Conservation (phyloP, 1,140 invertebrate genomes). For the Cecropterus lyciades region DNA sequence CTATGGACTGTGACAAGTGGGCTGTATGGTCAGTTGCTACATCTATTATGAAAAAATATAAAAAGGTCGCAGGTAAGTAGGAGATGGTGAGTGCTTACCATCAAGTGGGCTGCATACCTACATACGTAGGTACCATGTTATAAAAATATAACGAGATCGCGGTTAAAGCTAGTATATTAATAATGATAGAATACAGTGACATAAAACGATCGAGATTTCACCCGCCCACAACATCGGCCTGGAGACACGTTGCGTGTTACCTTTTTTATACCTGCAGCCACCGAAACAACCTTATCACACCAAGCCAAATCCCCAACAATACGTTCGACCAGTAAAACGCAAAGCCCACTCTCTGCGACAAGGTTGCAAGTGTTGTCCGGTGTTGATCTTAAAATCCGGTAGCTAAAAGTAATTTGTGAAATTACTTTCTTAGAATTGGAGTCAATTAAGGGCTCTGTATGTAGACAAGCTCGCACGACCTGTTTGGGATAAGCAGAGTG, state of each 20-base stretch:
- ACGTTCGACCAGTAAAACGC: conserved; percentile 1
- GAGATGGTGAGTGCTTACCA: too few species aligned
- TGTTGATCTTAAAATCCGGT: conserved; percentile 76
- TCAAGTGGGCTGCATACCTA: too few species aligned
- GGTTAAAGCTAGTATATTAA: neutral
- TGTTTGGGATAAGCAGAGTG: conserved; percentile 48
- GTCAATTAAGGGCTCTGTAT: conserved; percentile 69
- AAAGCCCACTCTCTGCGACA: conserved; percentile 49
- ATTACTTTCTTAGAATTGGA: conserved; percentile 80
- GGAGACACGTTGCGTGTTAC: conserved; percentile 46
- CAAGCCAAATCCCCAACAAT: conserved; percentile 24
- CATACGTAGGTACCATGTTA: too few species aligned
- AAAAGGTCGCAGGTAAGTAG: too few species aligned
- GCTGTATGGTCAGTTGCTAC: too few species aligned
- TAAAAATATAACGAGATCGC: too few species aligned
- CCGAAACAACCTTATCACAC: conserved; percentile 56
- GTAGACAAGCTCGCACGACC: conserved; percentile 39
- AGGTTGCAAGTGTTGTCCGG: conserved; percentile 52
- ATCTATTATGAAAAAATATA: too few species aligned
- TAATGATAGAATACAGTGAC: conserved; percentile 5
- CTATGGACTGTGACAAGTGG: too few species aligned
- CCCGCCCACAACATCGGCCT: conserved; percentile 52
- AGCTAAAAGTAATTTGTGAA: conserved; percentile 83
- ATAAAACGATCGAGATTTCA: conserved; percentile 40
- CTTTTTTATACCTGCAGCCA: conserved; percentile 60